Percentiles rank a stretch among this genome's conserved stretches.
These are phyloP conservation scores for Xanthorhoe spadicearia DNA, from an alignment of 2,888 invertebrate genomes.

Conservation along the genomic window DNA sequence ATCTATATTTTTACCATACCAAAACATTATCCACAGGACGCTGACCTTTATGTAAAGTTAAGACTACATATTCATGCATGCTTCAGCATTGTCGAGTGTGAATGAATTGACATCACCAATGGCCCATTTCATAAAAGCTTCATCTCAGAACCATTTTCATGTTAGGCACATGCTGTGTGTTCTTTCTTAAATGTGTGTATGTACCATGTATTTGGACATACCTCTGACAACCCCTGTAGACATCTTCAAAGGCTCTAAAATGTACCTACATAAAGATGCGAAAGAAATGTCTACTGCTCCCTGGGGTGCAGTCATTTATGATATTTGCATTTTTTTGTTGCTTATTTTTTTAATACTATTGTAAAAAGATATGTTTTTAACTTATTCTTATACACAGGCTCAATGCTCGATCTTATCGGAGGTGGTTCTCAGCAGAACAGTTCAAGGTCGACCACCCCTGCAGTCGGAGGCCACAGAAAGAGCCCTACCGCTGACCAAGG, in stretches of 20 bases:
- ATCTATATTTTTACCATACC: background rate
- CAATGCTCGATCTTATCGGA: conserved; percentile 89
- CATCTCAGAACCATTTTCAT: background rate
- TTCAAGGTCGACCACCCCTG: conserved; percentile 93
- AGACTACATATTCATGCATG: conserved; percentile 10
- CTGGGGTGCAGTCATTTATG: no score
- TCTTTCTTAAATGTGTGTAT: no score
- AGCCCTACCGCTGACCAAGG: conserved; percentile 95
- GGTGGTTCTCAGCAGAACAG: conserved; percentile 83
- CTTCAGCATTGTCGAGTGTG: background rate
- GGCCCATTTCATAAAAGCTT: background rate
- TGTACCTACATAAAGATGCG: no score
- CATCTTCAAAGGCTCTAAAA: no score
- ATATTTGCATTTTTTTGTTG: no score
- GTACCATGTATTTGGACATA: no score
- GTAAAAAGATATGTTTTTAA: background rate
- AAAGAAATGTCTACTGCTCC: no score
- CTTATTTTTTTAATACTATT: background rate
- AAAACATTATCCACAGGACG: background rate
- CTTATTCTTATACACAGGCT: conserved; percentile 59
- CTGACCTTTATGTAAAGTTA: conserved; percentile 6
- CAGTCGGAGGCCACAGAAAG: conserved; percentile 89
- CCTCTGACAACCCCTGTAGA: no score
- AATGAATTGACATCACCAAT: background rate
- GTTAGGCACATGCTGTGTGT: background rate